These are phyloP conservation scores for Drosophila mimica DNA, from an alignment of 2,888 invertebrate species.

Conservation along the genomic window DNA sequence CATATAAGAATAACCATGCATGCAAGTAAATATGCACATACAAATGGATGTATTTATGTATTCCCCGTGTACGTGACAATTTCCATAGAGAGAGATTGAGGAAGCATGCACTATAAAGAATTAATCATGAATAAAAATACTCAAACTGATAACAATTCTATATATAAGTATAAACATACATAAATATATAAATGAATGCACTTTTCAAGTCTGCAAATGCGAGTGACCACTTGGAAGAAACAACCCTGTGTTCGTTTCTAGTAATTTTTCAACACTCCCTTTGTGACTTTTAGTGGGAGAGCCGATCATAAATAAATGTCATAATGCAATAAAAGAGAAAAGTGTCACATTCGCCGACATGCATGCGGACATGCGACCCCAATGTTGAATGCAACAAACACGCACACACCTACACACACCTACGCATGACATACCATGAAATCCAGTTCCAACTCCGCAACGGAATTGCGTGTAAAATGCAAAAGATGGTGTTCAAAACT, in stretches of 20 bases:
- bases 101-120: conserved; percentile 19
- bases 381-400: conserved; percentile 18
- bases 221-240: conserved; percentile 33
- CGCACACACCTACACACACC: conserved; percentile 8
- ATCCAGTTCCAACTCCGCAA: conserved; percentile 55
- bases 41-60: conserved; percentile 1
- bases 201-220: conserved; percentile 9
- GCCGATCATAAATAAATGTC: conserved; percentile 75
- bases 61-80: conserved; percentile 33
- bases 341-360: conserved; percentile 63
- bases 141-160: conserved; percentile 24
- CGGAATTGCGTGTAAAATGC: conserved; percentile 58
- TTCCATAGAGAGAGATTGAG: conserved; percentile 16
- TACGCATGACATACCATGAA: conserved; percentile 26
- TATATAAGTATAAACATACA: neutral
- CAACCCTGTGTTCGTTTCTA: conserved; percentile 32
- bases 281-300: conserved; percentile 31
- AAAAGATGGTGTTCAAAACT: conserved; percentile 38
- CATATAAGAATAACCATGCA: conserved; percentile 7
- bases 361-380: conserved; percentile 57
- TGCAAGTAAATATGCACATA: neutral
- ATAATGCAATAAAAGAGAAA: conserved; percentile 72
- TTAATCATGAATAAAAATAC: conserved; percentile 27
- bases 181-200: neutral
- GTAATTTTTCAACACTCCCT: conserved; percentile 30